Evolutionary conservation across 2,113 vertebrate genomes (phyloP).

Genomic region (Chloebia gouldiae): DNA sequence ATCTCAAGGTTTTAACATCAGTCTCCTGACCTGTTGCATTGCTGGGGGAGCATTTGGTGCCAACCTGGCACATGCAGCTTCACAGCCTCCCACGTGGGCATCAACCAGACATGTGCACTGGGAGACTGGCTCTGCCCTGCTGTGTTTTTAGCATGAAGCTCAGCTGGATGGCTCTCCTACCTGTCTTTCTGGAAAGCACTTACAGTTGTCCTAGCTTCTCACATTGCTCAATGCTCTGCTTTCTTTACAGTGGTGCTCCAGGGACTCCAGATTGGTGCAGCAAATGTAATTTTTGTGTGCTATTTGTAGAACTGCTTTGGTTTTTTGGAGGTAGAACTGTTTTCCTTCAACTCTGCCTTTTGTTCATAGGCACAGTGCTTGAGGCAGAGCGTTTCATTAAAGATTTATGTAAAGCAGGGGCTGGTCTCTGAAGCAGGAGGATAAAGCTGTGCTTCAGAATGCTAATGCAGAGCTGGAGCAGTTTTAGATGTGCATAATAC

Average conservation of each 20-base stretch:
- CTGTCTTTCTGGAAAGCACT: background rate
- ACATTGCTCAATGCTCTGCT: background rate
- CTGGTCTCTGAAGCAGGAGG: slow-evolving; percentile 61
- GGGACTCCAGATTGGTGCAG: background rate
- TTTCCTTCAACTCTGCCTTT: slow-evolving; percentile 61
- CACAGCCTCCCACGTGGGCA: accelerated
- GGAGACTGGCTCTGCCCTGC: background rate
- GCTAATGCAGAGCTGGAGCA: slow-evolving; percentile 37
- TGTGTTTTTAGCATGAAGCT: background rate
- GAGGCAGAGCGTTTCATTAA: slow-evolving; percentile 69
- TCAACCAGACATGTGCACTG: background rate
- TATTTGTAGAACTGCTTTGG: background rate
- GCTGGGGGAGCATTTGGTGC: background rate
- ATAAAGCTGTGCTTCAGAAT: slow-evolving; percentile 44
- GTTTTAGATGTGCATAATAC: background rate
- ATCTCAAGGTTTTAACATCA: background rate
- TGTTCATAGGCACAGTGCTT: slow-evolving; percentile 42
- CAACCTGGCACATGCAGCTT: accelerated
- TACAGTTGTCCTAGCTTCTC: background rate
- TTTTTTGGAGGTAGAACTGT: slow-evolving; percentile 52
- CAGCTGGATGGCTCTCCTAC: background rate
- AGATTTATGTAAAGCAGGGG: slow-evolving; percentile 71
- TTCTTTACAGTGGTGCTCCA: background rate
- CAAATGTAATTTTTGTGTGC: slow-evolving; percentile 31
- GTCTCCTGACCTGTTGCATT: background rate